Evolutionary conservation across 2,113 vertebrate species (phyloP).

Genomic region (Podarcis cretensis): DNA sequence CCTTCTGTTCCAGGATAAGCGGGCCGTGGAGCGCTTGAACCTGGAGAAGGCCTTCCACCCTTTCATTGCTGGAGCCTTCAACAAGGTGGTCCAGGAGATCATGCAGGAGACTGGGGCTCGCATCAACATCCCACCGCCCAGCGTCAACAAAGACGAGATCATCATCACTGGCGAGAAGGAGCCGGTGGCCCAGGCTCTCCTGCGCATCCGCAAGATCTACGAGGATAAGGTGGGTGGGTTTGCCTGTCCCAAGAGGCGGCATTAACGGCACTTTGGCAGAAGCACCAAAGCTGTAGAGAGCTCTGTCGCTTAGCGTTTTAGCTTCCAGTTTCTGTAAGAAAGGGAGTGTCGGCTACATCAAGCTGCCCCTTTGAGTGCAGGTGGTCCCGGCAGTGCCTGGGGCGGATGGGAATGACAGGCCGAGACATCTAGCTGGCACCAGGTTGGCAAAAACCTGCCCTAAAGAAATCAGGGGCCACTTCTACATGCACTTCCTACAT

Average conservation of each 20-base stretch:
- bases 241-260: too few relatives aligned
- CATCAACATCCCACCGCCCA: constrained; percentile 78
- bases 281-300: too few relatives aligned
- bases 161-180: constrained; percentile 82
- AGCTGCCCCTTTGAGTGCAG: too few relatives aligned
- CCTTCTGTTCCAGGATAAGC: constrained; percentile 73
- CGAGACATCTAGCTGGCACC: too few relatives aligned
- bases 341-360: too few relatives aligned
- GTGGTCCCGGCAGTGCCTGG: too few relatives aligned
- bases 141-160: constrained; percentile 79
- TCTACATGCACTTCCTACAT: neutral
- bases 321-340: too few relatives aligned
- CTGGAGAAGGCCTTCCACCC: constrained; percentile 81
- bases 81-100: constrained; percentile 78
- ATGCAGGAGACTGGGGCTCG: constrained; percentile 79
- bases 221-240: constrained; percentile 69
- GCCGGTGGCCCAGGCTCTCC: constrained; percentile 72
- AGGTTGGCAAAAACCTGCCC: too few relatives aligned
- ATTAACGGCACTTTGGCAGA: too few relatives aligned
- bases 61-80: constrained; percentile 78
- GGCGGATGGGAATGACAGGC: too few relatives aligned
- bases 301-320: too few relatives aligned
- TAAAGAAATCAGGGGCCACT: too few relatives aligned
- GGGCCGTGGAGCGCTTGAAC: constrained; percentile 76
- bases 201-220: constrained; percentile 76